A percentile compares a stretch with the other conserved stretches of the same genome.
phyloP scores from a whole-genome alignment of 2,113 vertebrate species.

The Eudyptes chrysolophus region DNA sequence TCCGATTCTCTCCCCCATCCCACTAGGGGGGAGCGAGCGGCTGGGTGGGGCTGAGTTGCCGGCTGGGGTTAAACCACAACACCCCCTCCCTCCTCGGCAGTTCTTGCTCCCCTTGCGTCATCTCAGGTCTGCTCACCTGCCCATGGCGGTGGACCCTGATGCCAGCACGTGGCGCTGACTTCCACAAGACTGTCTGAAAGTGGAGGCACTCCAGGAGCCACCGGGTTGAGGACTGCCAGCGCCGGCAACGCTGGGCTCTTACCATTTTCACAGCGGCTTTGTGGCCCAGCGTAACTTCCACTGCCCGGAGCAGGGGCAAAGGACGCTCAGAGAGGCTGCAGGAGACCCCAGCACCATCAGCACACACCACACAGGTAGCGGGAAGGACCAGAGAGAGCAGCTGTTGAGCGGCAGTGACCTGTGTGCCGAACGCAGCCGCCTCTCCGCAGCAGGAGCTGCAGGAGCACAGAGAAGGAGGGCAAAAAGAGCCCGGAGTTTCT shows the following conservation, averaged over 20 bases:
- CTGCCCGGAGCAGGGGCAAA: background rate
- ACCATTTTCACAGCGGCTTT: background rate
- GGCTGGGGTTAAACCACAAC: no score
- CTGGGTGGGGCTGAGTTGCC: no score
- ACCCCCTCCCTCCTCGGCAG: background rate
- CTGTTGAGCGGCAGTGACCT: background rate
- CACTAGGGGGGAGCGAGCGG: no score
- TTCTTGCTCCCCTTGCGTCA: background rate
- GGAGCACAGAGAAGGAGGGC: constrained; percentile 1
- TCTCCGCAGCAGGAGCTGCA: background rate
- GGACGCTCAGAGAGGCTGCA: background rate
- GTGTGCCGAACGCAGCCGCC: background rate
- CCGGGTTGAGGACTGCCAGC: background rate
- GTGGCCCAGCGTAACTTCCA: background rate
- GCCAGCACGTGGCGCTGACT: accelerated
- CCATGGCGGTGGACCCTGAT: background rate
- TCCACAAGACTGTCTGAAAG: background rate
- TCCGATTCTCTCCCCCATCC: no score
- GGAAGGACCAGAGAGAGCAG: background rate
- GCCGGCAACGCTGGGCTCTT: background rate
- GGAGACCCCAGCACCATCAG: background rate
- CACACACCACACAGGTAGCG: background rate
- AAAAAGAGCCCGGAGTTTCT: background rate
- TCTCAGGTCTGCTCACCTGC: background rate
- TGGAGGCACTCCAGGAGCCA: background rate